Evolutionary conservation across 2,888 invertebrate species (phyloP).

Genomic region (Caenorhabditis virilis): DNA sequence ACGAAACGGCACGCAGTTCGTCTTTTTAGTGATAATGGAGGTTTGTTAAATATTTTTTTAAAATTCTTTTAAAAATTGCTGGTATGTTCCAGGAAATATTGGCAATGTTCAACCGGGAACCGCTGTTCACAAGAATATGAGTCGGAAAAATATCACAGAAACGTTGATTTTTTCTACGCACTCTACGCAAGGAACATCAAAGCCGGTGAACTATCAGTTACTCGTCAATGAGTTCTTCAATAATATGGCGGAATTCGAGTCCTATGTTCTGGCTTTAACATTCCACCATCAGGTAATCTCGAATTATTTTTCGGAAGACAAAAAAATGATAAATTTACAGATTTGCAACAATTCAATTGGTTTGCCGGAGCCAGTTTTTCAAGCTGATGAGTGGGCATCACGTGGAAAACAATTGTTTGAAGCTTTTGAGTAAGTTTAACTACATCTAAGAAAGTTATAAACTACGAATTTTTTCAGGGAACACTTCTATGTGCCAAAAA

Average conservation of each 20-base stretch:
- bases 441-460: background rate
- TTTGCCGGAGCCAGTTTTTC: slow-evolving; percentile 58
- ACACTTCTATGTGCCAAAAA: background rate
- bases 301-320: too few relatives aligned
- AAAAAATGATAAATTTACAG: slow-evolving; percentile 9
- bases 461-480: background rate
- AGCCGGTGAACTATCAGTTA: slow-evolving; percentile 48
- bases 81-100: slow-evolving; percentile 1
- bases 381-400: slow-evolving; percentile 62
- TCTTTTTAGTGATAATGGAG: too few relatives aligned
- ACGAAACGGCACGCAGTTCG: slow-evolving; percentile 58
- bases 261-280: slow-evolving; percentile 32
- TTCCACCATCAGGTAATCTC: slow-evolving; percentile 38
- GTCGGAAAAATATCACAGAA: slow-evolving; percentile 46
- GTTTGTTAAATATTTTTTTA: too few relatives aligned
- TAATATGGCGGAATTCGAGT: slow-evolving; percentile 44
- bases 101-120: slow-evolving; percentile 46
- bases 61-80: slow-evolving; percentile 2
- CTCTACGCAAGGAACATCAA: slow-evolving; percentile 49
- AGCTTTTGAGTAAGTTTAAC: slow-evolving; percentile 3
- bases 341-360: slow-evolving; percentile 29
- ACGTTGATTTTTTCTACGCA: slow-evolving; percentile 44
- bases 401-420: slow-evolving; percentile 43
- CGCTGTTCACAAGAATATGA: slow-evolving; percentile 46
- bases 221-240: slow-evolving; percentile 43